Evolutionary conservation across 2,888 invertebrate genomes (phyloP).

Genomic region (Platypus cylindrus): DNA sequence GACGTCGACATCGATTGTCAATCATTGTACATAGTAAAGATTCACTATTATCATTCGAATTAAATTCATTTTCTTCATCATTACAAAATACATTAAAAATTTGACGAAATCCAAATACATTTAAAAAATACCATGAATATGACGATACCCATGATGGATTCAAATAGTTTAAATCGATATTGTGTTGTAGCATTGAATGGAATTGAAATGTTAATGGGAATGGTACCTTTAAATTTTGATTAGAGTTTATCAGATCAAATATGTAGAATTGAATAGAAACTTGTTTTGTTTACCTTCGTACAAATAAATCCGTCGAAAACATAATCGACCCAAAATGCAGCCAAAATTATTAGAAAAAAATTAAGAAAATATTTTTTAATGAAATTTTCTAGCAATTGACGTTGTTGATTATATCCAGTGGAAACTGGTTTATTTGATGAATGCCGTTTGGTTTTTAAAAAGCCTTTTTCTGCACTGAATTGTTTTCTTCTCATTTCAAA

Average conservation of each 20-base stretch:
- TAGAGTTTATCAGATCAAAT: neutral
- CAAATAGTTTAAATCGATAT: slow-evolving; percentile 7
- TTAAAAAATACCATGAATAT: slow-evolving; percentile 12
- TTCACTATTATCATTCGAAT: too few relatives aligned
- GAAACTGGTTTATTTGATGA: too few relatives aligned
- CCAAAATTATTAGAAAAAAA: slow-evolving; percentile 10
- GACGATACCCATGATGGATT: slow-evolving; percentile 13
- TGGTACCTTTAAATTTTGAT: slow-evolving; percentile 8
- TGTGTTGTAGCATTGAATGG: slow-evolving; percentile 11
- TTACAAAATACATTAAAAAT: slow-evolving; percentile 8
- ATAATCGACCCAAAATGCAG: slow-evolving; percentile 12
- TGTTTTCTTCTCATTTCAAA: slow-evolving; percentile 8
- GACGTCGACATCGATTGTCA: neutral
- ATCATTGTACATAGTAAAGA: too few relatives aligned
- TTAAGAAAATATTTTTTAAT: slow-evolving; percentile 7
- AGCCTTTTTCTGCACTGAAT: slow-evolving; percentile 7
- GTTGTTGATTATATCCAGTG: too few relatives aligned
- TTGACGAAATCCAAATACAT: slow-evolving; percentile 10
- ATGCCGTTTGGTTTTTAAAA: neutral
- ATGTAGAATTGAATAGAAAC: neutral
- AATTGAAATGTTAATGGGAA: slow-evolving; percentile 10
- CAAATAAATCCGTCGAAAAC: slow-evolving; percentile 11
- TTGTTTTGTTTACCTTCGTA: slow-evolving; percentile 12
- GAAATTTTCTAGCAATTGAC: too few relatives aligned
- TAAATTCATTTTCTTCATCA: slow-evolving; percentile 3